These are phyloP conservation scores for Gavia stellata DNA, from an alignment of 2,113 vertebrate genomes.

Conservation along the genomic window DNA sequence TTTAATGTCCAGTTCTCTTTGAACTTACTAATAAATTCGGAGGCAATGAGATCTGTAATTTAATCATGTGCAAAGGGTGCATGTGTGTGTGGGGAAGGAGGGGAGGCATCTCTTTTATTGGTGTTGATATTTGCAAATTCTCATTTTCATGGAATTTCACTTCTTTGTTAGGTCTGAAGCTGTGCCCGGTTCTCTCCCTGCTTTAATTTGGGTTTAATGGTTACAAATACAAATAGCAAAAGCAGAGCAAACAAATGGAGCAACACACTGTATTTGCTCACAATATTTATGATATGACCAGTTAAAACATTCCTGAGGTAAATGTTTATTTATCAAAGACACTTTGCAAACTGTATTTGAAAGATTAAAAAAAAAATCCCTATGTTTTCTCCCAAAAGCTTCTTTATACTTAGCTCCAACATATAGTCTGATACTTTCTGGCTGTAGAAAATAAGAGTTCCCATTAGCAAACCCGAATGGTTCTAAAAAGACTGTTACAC, in stretches of 20 bases:
- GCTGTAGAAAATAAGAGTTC: background rate
- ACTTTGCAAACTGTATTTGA: background rate
- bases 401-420: background rate
- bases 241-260: background rate
- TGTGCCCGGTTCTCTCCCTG: background rate
- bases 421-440: background rate
- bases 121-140: background rate
- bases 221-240: background rate
- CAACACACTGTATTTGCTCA: background rate
- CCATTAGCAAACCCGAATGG: background rate
- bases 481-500: background rate
- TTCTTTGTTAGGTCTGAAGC: background rate
- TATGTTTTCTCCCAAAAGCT: background rate
- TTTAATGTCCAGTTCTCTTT: background rate
- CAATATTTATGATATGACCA: background rate
- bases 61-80: background rate
- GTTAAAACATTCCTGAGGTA: background rate
- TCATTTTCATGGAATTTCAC: background rate
- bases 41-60: background rate
- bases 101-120: background rate
- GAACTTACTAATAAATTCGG: background rate
- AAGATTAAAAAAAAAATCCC: background rate
- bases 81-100: too few species aligned
- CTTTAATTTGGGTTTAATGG: background rate
- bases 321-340: background rate